Evolutionary conservation across 2,113 vertebrate species (phyloP).

Genomic region (Onychostoma macrolepis): DNA sequence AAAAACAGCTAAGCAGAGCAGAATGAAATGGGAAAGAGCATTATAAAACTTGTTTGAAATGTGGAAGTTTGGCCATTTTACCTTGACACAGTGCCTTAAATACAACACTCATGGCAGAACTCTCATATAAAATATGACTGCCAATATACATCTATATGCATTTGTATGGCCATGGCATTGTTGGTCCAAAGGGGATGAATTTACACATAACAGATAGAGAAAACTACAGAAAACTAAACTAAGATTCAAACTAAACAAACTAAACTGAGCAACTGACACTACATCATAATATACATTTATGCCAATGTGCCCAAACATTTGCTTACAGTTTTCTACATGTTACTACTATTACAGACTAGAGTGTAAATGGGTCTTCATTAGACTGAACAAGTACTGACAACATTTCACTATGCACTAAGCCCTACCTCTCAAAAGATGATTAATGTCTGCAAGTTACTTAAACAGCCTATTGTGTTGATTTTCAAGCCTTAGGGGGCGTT

Average conservation of each 20-base stretch:
- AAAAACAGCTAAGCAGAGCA: not conserved
- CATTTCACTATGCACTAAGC: conserved; percentile 11
- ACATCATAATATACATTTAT: not conserved
- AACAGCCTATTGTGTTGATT: conserved; percentile 55
- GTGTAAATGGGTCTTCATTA: not conserved
- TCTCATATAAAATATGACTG: not conserved
- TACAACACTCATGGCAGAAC: not conserved
- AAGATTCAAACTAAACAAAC: too few relatives aligned
- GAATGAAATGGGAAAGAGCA: not conserved
- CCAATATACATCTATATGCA: not conserved
- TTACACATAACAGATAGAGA: not conserved
- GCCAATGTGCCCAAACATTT: not conserved
- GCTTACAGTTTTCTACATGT: not conserved
- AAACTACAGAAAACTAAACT: not conserved
- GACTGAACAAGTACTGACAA: conserved; percentile 24
- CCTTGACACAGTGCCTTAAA: not conserved
- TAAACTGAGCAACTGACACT: not conserved
- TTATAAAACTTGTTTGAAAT: not conserved
- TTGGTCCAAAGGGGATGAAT: not conserved
- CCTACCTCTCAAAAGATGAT: conserved; percentile 49
- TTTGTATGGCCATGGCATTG: not conserved
- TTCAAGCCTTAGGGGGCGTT: conserved; percentile 56
- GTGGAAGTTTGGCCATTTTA: not conserved
- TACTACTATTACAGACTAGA: not conserved
- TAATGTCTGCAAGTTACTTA: conserved; percentile 57